Evolutionary conservation across 1,140 invertebrate genomes (phyloP).

Genomic region (Ceratina japonica): DNA sequence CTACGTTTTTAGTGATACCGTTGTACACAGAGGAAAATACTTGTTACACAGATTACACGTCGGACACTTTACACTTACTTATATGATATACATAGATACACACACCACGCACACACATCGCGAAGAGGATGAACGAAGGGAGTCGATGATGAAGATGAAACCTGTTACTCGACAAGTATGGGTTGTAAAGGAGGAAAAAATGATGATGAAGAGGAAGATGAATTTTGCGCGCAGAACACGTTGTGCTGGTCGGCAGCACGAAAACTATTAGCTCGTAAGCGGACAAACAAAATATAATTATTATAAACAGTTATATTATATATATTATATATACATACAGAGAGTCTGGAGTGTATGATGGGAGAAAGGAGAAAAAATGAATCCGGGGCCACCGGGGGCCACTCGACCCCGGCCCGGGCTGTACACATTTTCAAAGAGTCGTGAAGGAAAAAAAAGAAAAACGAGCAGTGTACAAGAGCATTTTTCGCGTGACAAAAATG

Average conservation of each 20-base stretch:
- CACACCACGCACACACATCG: slow-evolving; percentile 34
- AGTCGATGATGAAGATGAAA: slow-evolving; percentile 57
- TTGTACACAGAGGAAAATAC: slow-evolving; percentile 23
- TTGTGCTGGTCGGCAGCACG: slow-evolving; percentile 77
- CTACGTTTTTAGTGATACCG: slow-evolving; percentile 38
- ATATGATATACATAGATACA: slow-evolving; percentile 55
- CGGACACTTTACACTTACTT: slow-evolving; percentile 43
- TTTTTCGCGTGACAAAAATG: slow-evolving; percentile 54
- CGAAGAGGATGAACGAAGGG: no score
- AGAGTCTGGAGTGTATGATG: slow-evolving; percentile 72
- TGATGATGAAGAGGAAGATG: slow-evolving; percentile 22
- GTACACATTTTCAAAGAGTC: slow-evolving; percentile 54
- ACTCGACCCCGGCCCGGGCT: background rate
- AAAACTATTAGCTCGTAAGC: slow-evolving; percentile 79
- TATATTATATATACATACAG: slow-evolving; percentile 79
- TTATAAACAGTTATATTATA: slow-evolving; percentile 80
- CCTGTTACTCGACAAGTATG: slow-evolving; percentile 38
- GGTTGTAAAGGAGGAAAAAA: slow-evolving; percentile 36
- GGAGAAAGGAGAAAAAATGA: slow-evolving; percentile 45
- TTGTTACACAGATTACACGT: slow-evolving; percentile 38
- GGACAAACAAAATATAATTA: slow-evolving; percentile 80
- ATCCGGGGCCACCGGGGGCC: background rate
- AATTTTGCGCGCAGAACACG: slow-evolving; percentile 73
- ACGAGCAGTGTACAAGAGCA: slow-evolving; percentile 41
- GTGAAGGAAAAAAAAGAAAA: no score